These are phyloP conservation scores for Onychomys leucogaster DNA, from an alignment of 2,797 vertebrate species.

Conservation along the genomic window DNA sequence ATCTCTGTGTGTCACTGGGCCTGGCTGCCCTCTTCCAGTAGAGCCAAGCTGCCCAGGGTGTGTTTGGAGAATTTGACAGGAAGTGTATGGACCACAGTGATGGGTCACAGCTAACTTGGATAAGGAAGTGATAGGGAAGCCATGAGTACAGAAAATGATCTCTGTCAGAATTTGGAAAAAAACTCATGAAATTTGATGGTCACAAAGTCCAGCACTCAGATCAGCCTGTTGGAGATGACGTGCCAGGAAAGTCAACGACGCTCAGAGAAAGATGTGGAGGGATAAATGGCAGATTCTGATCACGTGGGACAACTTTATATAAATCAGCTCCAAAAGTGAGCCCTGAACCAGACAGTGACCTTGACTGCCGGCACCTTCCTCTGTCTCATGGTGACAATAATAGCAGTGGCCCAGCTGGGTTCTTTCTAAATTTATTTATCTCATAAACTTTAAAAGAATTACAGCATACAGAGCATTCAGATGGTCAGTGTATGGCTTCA, in stretches of 20 bases:
- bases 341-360: not conserved
- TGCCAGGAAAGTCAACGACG: fast-evolving
- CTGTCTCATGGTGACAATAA: not conserved
- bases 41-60: not conserved
- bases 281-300: not conserved
- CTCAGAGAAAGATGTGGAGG: not conserved
- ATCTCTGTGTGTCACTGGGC: not conserved
- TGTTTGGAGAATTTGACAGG: not conserved
- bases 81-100: not conserved
- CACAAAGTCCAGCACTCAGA: not conserved
- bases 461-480: not conserved
- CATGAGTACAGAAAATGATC: not conserved
- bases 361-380: not conserved
- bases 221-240: not conserved
- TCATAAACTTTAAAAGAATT: not conserved
- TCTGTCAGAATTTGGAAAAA: not conserved
- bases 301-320: not conserved
- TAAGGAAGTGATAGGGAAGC: not conserved
- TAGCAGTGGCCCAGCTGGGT: not conserved
- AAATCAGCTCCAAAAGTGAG: not conserved
- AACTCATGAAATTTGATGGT: not conserved
- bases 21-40: not conserved
- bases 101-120: not conserved
- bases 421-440: not conserved
- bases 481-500: not conserved